Evolutionary conservation across 2,113 vertebrate species (phyloP), one percentile per base, ranked within the genome.

Genomic region (Anhinga anhinga): DNA sequence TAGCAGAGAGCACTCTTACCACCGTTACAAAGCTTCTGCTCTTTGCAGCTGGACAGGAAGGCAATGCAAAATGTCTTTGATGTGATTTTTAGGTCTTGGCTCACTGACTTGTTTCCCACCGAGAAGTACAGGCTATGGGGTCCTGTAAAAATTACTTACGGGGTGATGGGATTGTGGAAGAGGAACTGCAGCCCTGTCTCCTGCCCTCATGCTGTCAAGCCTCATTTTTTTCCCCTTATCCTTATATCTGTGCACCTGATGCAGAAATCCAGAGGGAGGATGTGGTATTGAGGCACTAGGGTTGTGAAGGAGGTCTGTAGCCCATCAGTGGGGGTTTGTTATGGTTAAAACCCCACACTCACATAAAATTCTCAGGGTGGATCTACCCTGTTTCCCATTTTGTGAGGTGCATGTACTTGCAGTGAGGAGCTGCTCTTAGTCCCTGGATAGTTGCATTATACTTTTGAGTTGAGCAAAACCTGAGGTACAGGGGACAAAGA

Each of bases 1-100:
- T 26, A 44, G 16, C 38, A 25, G 34, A 78, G 40, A 4, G 0
- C 0, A 1, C 29, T 26, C 27, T 49, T 30, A 26, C 5, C 3
- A 3, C n/a, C 1, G 0, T 5, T 4, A 8, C 29, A 52, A 44
- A 55, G 25, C 26, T 52, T 2, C 34, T 69, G 52, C 32, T 80
- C 52, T 53, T 10, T 2, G 44, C 40, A 27, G 23, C 38, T 62
- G 78, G n/a, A 17, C 42, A 23, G 34, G 30, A 61, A 34, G 55
- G 55, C 65, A 76, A 5, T 5, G 2, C 15, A 18, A 5, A 2
- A 38, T 59, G 14, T 1, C n/a, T 70, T 52, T 23, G 16, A 4
- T 42, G 4, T 0, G 2, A 42, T 10, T 32, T 69, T 40, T 34
- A 27, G 29, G 23, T 32, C 47, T 81, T 49, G 34, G n/a, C 16